Conservation (phyloP, 2,113 vertebrate species). For the Xiphias gladius region DNA sequence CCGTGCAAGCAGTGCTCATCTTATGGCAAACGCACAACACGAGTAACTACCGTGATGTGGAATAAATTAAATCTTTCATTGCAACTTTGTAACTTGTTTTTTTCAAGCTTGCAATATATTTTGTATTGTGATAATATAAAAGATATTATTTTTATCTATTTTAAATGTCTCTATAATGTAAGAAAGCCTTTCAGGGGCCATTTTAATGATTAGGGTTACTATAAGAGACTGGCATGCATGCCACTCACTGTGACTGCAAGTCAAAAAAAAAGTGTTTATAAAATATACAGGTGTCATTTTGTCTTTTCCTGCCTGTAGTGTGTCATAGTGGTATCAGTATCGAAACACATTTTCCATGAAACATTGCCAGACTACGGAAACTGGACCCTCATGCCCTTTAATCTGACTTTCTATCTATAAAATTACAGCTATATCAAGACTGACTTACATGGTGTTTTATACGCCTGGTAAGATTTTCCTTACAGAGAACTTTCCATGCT, state of each 20-base stretch:
- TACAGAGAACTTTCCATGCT: conserved; percentile 24
- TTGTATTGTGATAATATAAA: neutral
- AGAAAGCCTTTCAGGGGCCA: neutral
- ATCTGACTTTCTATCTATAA: conserved; percentile 64
- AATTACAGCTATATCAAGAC: conserved; percentile 60
- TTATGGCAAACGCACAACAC: conserved; percentile 35
- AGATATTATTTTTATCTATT: neutral
- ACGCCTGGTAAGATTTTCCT: conserved; percentile 36
- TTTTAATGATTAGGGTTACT: neutral
- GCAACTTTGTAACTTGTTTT: neutral
- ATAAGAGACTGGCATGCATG: neutral
- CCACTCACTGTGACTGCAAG: conserved; percentile 3
- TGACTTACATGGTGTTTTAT: conserved; percentile 20
- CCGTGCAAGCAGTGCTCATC: conserved; percentile 9
- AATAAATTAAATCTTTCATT: neutral
- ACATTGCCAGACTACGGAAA: conserved; percentile 35
- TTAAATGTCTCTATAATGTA: neutral
- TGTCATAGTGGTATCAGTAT: conserved; percentile 56
- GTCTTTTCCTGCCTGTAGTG: conserved; percentile 35
- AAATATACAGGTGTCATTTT: conserved; percentile 68
- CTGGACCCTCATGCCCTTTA: conserved; percentile 49
- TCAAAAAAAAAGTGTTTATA: conserved; percentile 53
- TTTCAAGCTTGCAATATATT: neutral
- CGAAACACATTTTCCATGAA: conserved; percentile 60
- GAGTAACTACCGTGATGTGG: neutral